A percentile compares a stretch with the other conserved stretches of the same genome.
Evolutionary conservation across 2,797 vertebrate species (phyloP).

Genomic region (Sebastiscus albofasciatus): DNA sequence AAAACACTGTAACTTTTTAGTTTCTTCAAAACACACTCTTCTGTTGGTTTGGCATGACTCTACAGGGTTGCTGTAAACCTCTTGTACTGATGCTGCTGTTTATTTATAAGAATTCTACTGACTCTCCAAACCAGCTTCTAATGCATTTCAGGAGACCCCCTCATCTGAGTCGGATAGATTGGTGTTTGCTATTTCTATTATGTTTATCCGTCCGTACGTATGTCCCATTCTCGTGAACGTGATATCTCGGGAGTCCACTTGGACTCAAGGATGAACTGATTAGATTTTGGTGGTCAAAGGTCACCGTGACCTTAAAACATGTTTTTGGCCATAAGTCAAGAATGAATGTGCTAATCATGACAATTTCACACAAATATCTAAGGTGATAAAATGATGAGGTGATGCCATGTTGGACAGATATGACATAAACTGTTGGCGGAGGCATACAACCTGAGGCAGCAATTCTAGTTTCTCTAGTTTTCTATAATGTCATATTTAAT

Average conservation of each 20-base stretch:
- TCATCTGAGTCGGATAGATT: neutral
- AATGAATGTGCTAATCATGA: neutral
- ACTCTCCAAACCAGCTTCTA: slow-evolving; percentile 2
- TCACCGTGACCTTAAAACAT: neutral
- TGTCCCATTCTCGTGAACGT: too few species aligned
- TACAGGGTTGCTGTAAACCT: neutral
- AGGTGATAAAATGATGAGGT: neutral
- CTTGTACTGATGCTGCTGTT: neutral
- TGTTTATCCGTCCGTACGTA: too few species aligned
- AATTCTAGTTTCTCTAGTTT: neutral
- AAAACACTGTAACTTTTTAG: too few species aligned
- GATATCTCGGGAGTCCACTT: too few species aligned
- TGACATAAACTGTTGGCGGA: neutral
- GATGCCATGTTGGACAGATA: neutral
- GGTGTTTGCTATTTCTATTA: neutral
- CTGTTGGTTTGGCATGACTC: neutral
- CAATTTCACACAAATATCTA: neutral
- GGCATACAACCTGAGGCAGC: too few species aligned
- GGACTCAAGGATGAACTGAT: neutral
- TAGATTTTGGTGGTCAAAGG: neutral
- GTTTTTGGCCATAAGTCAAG: neutral
- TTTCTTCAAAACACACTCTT: neutral
- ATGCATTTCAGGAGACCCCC: neutral
- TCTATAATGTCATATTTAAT: neutral
- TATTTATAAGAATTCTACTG: slow-evolving; percentile 1